Base-by-base conservation (phyloP, 35 echinoderm and acorn worm species). In the Lytechinus variegatus region DNA sequence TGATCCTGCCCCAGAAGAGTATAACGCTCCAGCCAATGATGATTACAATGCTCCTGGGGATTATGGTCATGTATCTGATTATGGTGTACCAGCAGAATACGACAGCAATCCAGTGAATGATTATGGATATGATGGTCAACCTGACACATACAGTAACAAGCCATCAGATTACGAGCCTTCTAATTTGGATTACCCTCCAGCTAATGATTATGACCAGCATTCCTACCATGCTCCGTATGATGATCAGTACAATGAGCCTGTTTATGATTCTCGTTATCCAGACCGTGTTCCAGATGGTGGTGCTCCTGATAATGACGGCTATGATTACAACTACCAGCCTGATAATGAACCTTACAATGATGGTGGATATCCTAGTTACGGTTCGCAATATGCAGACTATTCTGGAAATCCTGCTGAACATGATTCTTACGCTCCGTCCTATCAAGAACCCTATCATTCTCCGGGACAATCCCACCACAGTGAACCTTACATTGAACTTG, bases 81-180 rank as follows among this genome's bases (percentile, higher is more conserved):
- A 93, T 54, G 92, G 27, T 56, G 52, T 10, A 10, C 94, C 94
- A 33, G 44, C 33, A 28, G 51, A 87, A 52, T 86, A 96, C 54
- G 27, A 54, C 29, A 55, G 55, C 27, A 71, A 95, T 27, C 95
- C 87, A 14, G 56, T 56, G 29, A 55, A 60, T 91, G 87, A 92
- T 44, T 89, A 96, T 52, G 95, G 55, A 54, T 96, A 92, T 91
- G 89, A 96, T 24, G 95, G 86, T 55, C 54, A 72, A 56, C 33
- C 27, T 9, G 95, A 89, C 28, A 27, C 27, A 12, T 92, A 96
- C 55, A 87, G 91, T 52, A 89, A 96, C 10, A 66, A 92, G 3
- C 54, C 87, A 57, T 66, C 33, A 51, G 88, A 91, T 13, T 96
- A 96, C 10, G 87, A 95, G 28, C 95, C 95, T n/a, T 54, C 86